These are phyloP conservation scores for Borostomias antarcticus DNA, from an alignment of 2,797 vertebrate species.

Conservation along the genomic window DNA sequence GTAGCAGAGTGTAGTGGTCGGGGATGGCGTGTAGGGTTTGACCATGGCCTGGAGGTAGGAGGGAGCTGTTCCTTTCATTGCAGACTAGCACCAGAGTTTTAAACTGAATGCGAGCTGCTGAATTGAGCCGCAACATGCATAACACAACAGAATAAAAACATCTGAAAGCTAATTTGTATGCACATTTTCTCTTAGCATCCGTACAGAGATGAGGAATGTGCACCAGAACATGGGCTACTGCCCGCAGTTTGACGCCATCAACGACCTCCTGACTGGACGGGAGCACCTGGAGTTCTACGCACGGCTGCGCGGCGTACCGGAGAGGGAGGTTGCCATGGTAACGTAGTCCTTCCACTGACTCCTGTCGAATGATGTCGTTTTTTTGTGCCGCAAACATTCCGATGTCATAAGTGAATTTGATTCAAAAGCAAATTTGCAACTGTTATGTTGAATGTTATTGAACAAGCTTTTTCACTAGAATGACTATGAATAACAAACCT, in stretches of 20 bases:
- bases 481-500: too few relatives aligned
- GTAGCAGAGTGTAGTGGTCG: too few relatives aligned
- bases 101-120: too few relatives aligned
- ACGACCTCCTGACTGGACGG: slow-evolving; percentile 91
- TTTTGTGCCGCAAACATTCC: too few relatives aligned
- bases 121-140: too few relatives aligned
- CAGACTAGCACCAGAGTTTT: too few relatives aligned
- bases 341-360: slow-evolving; percentile 14
- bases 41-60: too few relatives aligned
- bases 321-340: slow-evolving; percentile 93
- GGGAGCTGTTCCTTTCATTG: too few relatives aligned
- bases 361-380: not conserved
- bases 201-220: slow-evolving; percentile 86
- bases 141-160: not conserved
- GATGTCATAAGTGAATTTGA: too few relatives aligned
- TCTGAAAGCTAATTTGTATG: not conserved
- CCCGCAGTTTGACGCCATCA: slow-evolving; percentile 95
- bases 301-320: slow-evolving; percentile 90
- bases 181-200: slow-evolving; percentile 74
- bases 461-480: too few relatives aligned
- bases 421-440: not conserved
- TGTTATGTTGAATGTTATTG: too few relatives aligned
- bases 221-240: slow-evolving; percentile 97
- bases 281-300: slow-evolving; percentile 97
- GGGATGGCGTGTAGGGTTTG: too few relatives aligned